A percentile compares a stretch with the other conserved stretches of the same genome.
Conservation (phyloP, 1,140 invertebrate species). For the Lithobius niger region DNA sequence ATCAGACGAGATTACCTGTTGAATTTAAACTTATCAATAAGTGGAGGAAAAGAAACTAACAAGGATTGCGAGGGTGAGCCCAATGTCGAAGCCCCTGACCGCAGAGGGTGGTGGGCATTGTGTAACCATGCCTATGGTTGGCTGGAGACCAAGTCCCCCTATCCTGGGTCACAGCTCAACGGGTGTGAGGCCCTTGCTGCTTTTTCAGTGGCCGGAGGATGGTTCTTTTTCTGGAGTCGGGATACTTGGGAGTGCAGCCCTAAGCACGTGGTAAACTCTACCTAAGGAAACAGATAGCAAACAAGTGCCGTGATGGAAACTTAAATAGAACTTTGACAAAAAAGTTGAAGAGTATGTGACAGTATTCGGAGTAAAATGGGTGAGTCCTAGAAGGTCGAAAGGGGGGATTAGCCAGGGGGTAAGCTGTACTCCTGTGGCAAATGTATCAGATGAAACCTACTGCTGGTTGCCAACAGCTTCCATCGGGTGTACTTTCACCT, state of each 20-base stretch:
- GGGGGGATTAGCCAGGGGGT: slow-evolving; percentile 13
- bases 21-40: too few relatives aligned
- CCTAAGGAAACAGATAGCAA: slow-evolving; percentile 66
- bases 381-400: slow-evolving; percentile 27
- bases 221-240: slow-evolving; percentile 52
- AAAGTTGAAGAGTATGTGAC: slow-evolving; percentile 76
- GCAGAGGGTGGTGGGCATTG: neutral
- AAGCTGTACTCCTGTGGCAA: neutral
- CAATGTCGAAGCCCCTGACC: slow-evolving; percentile 44
- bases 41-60: too few relatives aligned
- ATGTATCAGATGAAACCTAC: neutral
- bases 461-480: neutral
- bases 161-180: slow-evolving; percentile 46
- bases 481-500: neutral
- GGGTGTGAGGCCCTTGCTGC: slow-evolving; percentile 54
- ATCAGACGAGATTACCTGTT: too few relatives aligned
- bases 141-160: slow-evolving; percentile 19
- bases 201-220: slow-evolving; percentile 31
- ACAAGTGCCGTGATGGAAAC: slow-evolving; percentile 86
- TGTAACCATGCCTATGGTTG: too few relatives aligned
- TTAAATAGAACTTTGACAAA: slow-evolving; percentile 46
- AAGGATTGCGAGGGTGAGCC: slow-evolving; percentile 65
- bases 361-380: slow-evolving; percentile 54
- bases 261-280: slow-evolving; percentile 81
- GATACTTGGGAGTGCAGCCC: too few relatives aligned